A percentile compares a stretch with the other conserved stretches of the same genome.
Conservation (phyloP, 2,113 vertebrate genomes). For the Odocoileus virginianus region DNA sequence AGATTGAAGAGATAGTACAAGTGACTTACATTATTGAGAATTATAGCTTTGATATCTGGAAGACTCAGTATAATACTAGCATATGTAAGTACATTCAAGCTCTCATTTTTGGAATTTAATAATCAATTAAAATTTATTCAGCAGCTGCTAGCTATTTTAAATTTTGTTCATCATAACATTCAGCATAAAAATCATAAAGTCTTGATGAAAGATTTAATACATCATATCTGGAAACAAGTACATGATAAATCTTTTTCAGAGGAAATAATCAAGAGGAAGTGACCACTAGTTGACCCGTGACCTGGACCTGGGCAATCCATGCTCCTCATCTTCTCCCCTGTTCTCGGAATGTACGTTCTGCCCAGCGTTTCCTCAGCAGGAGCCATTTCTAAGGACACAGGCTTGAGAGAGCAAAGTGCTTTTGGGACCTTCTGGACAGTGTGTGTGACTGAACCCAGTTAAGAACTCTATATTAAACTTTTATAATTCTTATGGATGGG, state of each 20-base stretch:
- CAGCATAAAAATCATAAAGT: not conserved
- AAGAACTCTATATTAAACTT: not conserved
- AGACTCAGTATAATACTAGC: not conserved
- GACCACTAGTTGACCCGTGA: not conserved
- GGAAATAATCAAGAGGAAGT: not conserved
- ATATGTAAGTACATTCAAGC: not conserved
- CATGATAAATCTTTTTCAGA: not conserved
- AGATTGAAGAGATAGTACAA: not conserved
- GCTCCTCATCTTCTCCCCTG: not conserved
- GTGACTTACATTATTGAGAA: not conserved
- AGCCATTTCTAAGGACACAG: not conserved
- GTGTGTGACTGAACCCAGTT: not conserved
- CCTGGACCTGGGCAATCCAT: not conserved
- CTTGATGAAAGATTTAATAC: not conserved
- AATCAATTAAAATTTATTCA: not conserved
- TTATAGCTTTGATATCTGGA: not conserved
- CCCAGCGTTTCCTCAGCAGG: no score
- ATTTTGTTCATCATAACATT: not conserved
- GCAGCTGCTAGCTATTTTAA: not conserved
- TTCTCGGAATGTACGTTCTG: not conserved
- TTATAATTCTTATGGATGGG: not conserved
- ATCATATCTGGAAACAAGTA: not conserved
- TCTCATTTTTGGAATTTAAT: not conserved
- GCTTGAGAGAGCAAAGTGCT: not conserved
- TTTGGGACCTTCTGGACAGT: not conserved